phyloP scores from a whole-genome alignment of 2,888 invertebrate genomes.

The Xestoiulus laeticollis region DNA sequence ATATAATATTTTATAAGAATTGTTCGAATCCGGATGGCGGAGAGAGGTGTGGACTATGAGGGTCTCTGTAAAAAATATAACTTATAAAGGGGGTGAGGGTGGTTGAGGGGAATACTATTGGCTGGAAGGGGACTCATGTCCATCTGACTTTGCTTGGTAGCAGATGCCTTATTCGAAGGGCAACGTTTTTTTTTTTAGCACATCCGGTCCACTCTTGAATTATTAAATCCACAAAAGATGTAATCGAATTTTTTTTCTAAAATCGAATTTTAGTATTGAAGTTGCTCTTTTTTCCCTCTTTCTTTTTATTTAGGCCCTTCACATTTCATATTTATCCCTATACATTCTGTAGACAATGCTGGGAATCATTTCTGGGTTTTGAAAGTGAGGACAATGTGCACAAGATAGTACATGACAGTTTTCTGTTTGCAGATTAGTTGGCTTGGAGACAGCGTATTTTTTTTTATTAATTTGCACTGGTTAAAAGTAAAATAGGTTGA shows the following conservation, averaged over 20 bases:
- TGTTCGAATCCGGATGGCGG: not conserved
- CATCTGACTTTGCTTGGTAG: not conserved
- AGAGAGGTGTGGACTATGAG: not conserved
- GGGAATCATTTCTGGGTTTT: too few relatives aligned
- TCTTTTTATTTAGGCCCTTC: not conserved
- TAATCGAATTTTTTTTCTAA: not conserved
- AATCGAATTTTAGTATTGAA: constrained; percentile 6
- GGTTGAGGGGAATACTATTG: not conserved
- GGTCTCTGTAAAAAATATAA: constrained; percentile 19
- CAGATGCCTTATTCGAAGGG: constrained; percentile 10
- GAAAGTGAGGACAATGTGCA: too few relatives aligned
- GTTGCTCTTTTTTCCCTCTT: not conserved
- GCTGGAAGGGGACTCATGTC: not conserved
- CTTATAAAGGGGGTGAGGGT: not conserved
- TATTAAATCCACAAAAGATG: constrained; percentile 26
- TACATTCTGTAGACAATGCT: not conserved
- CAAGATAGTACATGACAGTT: too few relatives aligned
- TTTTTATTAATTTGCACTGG: too few relatives aligned
- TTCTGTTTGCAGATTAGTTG: too few relatives aligned
- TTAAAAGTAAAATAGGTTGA: too few relatives aligned
- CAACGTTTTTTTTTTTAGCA: not conserved
- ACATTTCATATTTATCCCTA: not conserved
- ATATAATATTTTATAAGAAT: constrained; percentile 15
- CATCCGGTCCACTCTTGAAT: constrained; percentile 26
- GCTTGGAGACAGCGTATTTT: too few relatives aligned